A percentile compares a stretch with the other conserved stretches of the same genome.
Evolutionary conservation across 2,888 invertebrate genomes (phyloP).

Genomic region (Antheraea yamamai): DNA sequence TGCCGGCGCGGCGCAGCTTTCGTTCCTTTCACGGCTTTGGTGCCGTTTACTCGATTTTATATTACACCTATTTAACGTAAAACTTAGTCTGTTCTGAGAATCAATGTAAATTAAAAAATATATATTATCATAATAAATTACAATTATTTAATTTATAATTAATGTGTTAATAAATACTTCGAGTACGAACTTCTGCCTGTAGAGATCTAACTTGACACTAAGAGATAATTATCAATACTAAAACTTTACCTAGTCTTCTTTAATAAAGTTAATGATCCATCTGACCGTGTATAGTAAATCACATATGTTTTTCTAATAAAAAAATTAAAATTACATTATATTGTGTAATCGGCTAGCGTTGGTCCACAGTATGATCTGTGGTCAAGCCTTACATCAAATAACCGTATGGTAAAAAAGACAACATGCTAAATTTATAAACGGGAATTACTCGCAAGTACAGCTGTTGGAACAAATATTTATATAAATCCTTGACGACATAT

Average conservation of each 20-base stretch:
- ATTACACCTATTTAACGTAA: constrained; percentile 49
- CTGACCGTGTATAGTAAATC: too few relatives aligned
- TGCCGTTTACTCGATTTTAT: constrained; percentile 62
- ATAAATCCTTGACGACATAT: neutral
- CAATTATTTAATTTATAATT: too few relatives aligned
- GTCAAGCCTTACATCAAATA: neutral
- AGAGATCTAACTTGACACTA: neutral
- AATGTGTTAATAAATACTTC: neutral
- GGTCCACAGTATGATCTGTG: too few relatives aligned
- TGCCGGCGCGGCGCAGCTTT: constrained; percentile 50
- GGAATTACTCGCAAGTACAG: neutral
- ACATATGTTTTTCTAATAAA: too few relatives aligned
- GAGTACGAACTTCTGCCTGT: neutral
- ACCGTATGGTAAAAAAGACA: neutral
- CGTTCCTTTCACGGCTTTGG: constrained; percentile 58
- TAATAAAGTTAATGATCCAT: too few relatives aligned
- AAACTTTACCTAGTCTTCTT: too few relatives aligned
- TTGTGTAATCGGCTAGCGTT: neutral
- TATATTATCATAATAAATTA: too few relatives aligned
- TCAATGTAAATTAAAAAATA: neutral
- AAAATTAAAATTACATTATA: neutral
- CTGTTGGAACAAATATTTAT: neutral
- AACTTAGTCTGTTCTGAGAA: neutral
- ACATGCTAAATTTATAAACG: neutral
- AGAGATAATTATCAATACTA: too few relatives aligned